phyloP scores from a whole-genome alignment of 35 echinoderm and acorn worm genomes.

The Holothuria glaberrima region DNA sequence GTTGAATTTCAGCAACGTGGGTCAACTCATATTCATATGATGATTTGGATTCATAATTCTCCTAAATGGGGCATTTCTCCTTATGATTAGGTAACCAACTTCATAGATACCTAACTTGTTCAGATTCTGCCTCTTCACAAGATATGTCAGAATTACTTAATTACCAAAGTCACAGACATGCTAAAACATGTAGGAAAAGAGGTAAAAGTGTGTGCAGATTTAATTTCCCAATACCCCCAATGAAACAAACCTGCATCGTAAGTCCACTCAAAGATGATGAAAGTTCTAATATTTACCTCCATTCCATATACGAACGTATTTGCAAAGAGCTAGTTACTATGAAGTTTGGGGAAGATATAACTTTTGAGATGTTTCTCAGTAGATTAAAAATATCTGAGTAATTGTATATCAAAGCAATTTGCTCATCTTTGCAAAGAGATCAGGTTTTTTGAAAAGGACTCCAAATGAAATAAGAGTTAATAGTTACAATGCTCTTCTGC shows the following conservation, averaged over 20 bases:
- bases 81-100: constrained; percentile 38
- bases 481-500: constrained; percentile 29
- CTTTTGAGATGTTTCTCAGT: constrained; percentile 40
- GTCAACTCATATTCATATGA: constrained; percentile 65
- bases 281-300: not conserved
- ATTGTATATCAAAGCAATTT: constrained; percentile 40
- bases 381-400: constrained; percentile 26
- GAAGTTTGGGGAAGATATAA: constrained; percentile 26
- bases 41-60: constrained; percentile 59
- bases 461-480: constrained; percentile 63
- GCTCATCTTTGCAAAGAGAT: constrained; percentile 4
- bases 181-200: constrained; percentile 50
- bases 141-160: constrained; percentile 1
- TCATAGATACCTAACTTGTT: constrained; percentile 45
- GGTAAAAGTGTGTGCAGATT: constrained; percentile 51
- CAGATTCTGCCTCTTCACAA: not conserved
- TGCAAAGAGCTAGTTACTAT: constrained; percentile 17
- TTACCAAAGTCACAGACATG: constrained; percentile 44
- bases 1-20: constrained; percentile 71
- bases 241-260: constrained; percentile 47
- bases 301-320: constrained; percentile 9
- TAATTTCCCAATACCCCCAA: constrained; percentile 61
- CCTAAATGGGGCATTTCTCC: constrained; percentile 3
- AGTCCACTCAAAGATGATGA: constrained; percentile 31
- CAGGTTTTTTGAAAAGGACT: constrained; percentile 48